Base-by-base conservation (phyloP, 2,888 invertebrate species). In the Carabus problematicus region DNA sequence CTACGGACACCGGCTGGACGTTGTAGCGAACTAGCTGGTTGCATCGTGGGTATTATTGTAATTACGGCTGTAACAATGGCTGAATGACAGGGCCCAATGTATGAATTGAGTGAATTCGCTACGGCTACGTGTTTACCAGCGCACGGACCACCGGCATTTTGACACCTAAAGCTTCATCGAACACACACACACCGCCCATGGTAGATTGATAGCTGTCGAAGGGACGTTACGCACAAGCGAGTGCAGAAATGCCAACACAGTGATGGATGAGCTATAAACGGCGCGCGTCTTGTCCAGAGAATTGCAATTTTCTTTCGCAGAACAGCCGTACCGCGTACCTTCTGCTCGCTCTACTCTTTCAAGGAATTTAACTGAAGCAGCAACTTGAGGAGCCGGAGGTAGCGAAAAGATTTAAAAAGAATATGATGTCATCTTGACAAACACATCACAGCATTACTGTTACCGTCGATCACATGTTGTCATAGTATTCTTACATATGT, bases 1-100 rank as follows among this genome's bases (percentile, higher is more conserved):
- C 12, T 14, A 12, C 7, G n/a, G 45, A 29, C 29, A 45, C 45
- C 12, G 45, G 45, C 11, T 45, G 45, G 45, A 45, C 45, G 45
- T 45, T 45, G 29, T 29, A 29, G 29, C 29, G 29, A 29, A 61
- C 45, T 61, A 49, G 49, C 47, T 61, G 49, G 47, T 61, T 61
- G 61, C 61, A 61, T 61, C 49, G 61, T 61, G 47, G 61, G 61
- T 49, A 56, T 56, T 61, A 61, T 61, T 61, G 61, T 61, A 61
- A 61, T 61, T 61, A 61, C 61, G 49, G 49, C 47, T 47, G 49
- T 45, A 47, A 61, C 49, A 61, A 61, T 61, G 49, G 39, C 14
- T 40, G 61, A 61, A 61, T 47, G 61, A 61, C 61, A 49, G 47
- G 39, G 12, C 56, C 16, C 9, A 19, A 2, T 29, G 2, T 29